Conservation (phyloP, 1,140 invertebrate genomes). For the Rhagoletis pomonella region DNA sequence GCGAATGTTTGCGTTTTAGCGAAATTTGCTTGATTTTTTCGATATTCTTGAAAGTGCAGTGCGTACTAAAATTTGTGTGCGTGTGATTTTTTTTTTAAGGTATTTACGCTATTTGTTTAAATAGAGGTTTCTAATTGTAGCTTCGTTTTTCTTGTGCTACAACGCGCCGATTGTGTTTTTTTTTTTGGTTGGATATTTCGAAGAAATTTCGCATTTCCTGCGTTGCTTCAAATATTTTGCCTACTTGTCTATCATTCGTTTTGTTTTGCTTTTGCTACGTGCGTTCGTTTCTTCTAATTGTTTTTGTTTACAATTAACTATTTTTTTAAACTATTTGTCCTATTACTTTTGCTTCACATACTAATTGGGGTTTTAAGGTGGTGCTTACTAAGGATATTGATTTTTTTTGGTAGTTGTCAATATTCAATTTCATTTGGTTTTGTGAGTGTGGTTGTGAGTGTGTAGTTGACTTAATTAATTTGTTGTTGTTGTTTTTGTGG, state of each 20-base stretch:
- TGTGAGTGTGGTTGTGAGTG: background rate
- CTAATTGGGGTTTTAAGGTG: conserved; percentile 36
- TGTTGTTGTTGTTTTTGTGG: conserved; percentile 9
- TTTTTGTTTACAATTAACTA: conserved; percentile 21
- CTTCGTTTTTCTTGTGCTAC: background rate
- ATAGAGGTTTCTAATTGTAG: conserved; percentile 52
- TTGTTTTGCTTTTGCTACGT: background rate
- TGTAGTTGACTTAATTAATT: conserved; percentile 13
- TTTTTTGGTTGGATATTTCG: too few relatives aligned
- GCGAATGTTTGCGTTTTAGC: conserved; percentile 45
- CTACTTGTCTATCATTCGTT: background rate
- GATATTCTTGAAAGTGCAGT: conserved; percentile 46
- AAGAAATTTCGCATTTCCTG: background rate
- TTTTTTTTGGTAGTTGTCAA: background rate
- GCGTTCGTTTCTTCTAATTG: background rate
- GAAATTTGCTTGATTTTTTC: conserved; percentile 42
- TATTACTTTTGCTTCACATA: conserved; percentile 30
- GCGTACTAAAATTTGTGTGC: conserved; percentile 56
- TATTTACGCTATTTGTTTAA: conserved; percentile 46
- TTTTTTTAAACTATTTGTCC: conserved; percentile 28
- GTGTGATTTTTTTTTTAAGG: conserved; percentile 46
- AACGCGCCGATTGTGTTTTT: background rate
- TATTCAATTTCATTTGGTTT: background rate
- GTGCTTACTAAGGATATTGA: conserved; percentile 20
- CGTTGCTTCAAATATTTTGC: too few relatives aligned